Conservation (phyloP, 2,888 invertebrate genomes). For the Gastracanthus pulcherrimus region DNA sequence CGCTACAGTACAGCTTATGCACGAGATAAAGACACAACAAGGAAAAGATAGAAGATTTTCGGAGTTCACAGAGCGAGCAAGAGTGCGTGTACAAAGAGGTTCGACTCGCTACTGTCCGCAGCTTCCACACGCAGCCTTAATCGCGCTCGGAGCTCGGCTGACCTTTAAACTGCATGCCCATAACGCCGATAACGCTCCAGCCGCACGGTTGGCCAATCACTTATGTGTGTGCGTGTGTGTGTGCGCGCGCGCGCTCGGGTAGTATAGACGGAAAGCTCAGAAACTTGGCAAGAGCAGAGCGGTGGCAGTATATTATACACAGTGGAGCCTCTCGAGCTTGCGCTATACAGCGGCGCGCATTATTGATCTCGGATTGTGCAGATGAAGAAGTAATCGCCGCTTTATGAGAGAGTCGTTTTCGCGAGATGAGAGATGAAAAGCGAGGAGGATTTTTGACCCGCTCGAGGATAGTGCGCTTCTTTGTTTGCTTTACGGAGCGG, state of each 20-base stretch:
- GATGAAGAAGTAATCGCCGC: neutral
- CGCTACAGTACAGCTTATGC: no score
- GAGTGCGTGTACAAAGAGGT: no score
- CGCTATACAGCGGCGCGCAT: neutral
- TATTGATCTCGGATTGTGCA: neutral
- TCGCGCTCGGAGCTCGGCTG: constrained; percentile 11
- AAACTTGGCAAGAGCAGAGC: no score
- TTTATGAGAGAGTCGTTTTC: neutral
- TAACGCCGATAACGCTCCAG: constrained; percentile 44
- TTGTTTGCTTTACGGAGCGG: no score
- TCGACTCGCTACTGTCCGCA: no score
- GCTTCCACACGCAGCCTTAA: neutral
- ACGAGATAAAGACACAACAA: no score
- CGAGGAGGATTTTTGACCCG: no score
- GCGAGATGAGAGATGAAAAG: neutral
- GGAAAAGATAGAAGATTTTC: neutral
- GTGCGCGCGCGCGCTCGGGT: neutral
- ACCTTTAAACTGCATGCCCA: constrained; percentile 57
- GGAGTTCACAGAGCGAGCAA: neutral
- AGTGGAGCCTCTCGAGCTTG: neutral
- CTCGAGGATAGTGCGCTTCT: no score
- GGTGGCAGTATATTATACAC: no score
- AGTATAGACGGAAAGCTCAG: neutral
- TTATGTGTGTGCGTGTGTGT: no score
- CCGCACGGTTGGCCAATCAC: constrained; percentile 31